Conservation (phyloP, 2,113 vertebrate species). For the Nyctibius bracteatus region DNA sequence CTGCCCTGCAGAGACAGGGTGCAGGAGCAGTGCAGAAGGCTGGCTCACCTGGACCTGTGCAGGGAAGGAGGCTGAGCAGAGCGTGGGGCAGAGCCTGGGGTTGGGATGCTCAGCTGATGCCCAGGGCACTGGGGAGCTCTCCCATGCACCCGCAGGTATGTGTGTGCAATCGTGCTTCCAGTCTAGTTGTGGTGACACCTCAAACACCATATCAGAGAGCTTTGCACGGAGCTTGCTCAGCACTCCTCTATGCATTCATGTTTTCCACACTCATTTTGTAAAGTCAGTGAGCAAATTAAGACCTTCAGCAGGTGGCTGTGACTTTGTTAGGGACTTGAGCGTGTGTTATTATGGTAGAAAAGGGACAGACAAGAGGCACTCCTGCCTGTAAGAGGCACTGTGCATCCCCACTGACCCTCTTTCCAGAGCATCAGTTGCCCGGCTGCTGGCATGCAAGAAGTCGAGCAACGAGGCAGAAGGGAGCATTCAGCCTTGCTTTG, state of each 20-base stretch:
- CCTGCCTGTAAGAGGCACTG: not conserved
- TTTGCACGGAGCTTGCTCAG: not conserved
- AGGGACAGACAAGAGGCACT: not conserved
- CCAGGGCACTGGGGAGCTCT: not conserved
- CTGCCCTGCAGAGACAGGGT: not conserved
- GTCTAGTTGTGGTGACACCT: not conserved
- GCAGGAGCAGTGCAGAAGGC: not conserved
- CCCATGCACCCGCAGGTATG: accelerated
- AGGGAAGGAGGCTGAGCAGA: not conserved
- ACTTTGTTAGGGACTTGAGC: not conserved
- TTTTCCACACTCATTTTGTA: not conserved
- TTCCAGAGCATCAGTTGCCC: not conserved
- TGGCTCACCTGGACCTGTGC: accelerated
- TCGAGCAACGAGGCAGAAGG: not conserved
- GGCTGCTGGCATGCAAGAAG: not conserved
- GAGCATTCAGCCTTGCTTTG: not conserved
- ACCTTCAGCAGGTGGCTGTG: not conserved
- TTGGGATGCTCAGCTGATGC: not conserved
- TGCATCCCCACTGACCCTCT: not conserved
- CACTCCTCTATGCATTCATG: not conserved
- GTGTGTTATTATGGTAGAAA: accelerated
- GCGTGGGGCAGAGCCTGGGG: not conserved
- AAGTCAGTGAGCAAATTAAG: not conserved
- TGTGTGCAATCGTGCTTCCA: accelerated
- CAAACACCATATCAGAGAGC: not conserved